These are phyloP conservation scores for Thaumetopoea pityocampa DNA, from an alignment of 1,140 invertebrate species.

Conservation along the genomic window DNA sequence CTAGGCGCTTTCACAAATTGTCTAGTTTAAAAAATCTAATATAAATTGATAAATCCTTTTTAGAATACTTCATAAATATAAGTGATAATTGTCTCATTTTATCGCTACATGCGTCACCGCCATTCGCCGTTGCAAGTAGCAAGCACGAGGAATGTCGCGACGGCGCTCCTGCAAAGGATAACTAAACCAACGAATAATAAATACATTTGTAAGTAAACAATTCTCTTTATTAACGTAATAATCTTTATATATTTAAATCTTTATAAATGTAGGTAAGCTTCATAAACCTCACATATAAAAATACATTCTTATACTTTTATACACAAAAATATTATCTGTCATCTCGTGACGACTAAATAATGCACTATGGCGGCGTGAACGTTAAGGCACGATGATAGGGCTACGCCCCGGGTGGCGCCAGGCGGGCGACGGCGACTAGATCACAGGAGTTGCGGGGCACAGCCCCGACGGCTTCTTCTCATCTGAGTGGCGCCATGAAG, in stretches of 20 bases:
- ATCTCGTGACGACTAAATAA: constrained; percentile 56
- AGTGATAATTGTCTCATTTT: too few species aligned
- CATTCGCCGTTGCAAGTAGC: too few species aligned
- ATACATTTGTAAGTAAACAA: constrained; percentile 61
- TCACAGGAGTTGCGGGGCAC: constrained; percentile 56
- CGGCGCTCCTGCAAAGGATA: constrained; percentile 58
- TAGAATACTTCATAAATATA: too few species aligned
- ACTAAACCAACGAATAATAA: constrained; percentile 27
- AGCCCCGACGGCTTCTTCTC: constrained; percentile 50
- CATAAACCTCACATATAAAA: constrained; percentile 72
- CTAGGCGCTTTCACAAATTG: too few species aligned
- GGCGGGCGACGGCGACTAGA: constrained; percentile 69
- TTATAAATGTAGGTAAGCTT: constrained; percentile 65
- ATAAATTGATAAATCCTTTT: too few species aligned
- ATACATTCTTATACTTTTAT: constrained; percentile 67
- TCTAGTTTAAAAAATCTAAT: too few species aligned
- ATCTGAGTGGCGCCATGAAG: constrained; percentile 60
- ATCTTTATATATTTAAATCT: constrained; percentile 62
- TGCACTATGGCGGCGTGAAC: constrained; percentile 69
- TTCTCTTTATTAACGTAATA: constrained; percentile 68
- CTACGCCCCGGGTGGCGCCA: constrained; percentile 70
- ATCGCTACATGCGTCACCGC: too few species aligned
- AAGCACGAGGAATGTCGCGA: too few species aligned
- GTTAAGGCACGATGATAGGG: constrained; percentile 69
- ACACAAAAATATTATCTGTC: constrained; percentile 71